Conservation (phyloP, 2,113 vertebrate genomes). For the Platichthys flesus region DNA sequence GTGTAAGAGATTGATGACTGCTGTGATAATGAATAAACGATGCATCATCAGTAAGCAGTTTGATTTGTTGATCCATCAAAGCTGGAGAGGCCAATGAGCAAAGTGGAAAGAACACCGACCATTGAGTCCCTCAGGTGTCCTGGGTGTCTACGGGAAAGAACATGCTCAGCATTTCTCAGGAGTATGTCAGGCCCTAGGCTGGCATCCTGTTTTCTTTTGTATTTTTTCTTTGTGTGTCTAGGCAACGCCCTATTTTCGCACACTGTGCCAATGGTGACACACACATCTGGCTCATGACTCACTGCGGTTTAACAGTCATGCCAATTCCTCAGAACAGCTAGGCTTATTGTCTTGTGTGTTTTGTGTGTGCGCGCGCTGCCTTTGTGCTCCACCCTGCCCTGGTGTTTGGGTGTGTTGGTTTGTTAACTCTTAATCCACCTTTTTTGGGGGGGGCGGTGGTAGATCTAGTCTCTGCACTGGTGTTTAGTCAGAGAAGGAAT, state of each 20-base stretch:
- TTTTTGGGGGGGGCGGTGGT: too few species aligned
- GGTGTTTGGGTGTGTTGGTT: conserved; percentile 2
- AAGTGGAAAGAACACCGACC: background rate
- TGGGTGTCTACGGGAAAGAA: conserved; percentile 9
- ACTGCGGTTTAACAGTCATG: background rate
- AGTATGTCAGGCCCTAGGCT: background rate
- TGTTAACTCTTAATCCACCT: too few species aligned
- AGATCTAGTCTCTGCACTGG: too few species aligned
- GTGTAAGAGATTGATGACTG: background rate
- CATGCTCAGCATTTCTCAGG: conserved; percentile 7
- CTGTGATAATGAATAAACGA: conserved; percentile 18
- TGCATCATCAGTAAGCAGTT: background rate
- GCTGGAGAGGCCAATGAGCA: background rate
- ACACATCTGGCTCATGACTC: conserved; percentile 28
- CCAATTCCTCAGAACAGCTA: background rate
- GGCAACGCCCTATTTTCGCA: conserved; percentile 30
- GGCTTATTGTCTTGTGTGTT: background rate
- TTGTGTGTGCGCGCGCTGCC: background rate
- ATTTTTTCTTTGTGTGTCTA: background rate
- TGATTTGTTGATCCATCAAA: background rate
- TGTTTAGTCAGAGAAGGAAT: too few species aligned
- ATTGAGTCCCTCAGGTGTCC: background rate
- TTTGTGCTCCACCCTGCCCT: conserved; percentile 3
- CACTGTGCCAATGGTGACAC: background rate
- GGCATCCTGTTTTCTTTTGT: background rate